Base-by-base conservation (phyloP, 2,113 vertebrate species). In the Melanocharis versteri region DNA sequence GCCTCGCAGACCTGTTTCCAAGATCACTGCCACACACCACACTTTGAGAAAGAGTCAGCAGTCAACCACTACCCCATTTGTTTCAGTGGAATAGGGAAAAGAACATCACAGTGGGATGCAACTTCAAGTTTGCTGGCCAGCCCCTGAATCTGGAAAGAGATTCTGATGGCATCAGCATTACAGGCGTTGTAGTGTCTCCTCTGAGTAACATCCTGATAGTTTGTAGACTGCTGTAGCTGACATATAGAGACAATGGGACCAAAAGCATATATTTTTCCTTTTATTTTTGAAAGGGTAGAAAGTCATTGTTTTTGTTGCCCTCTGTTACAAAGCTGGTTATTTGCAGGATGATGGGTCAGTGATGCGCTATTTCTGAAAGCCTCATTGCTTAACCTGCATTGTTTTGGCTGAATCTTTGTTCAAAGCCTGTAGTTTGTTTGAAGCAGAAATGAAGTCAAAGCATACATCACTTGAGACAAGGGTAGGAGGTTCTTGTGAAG, bases 41-140 rank as follows among this genome's bases (percentile, higher is more conserved):
- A 65, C 82, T 97, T 97, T 61, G 87, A 93, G 77, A 90, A 75
- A 22, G 60, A 85, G 68, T 87, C 92, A 91, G 73, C 96, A 78
- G 45, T 79, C 56, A 97, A 89, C 75, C 57, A 50, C 54, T 42
- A 48, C 47, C 15, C 60, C 47, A 58, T 95, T 96, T 92, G 60
- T 94, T 97, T 94, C 95, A 92, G 70, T 77, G 82, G 91, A 93
- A 97, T 37, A 92, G 54, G 45, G 90, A 94, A 95, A 89, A 73
- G 69, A 57, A 81, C n/a, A 82, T 80, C 42, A 21, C 91, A 91
- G 96, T 83, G 54, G 61, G 93, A 86, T 88, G 94, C 96, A 90
- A 95, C 77, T 83, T 97, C 66, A 95, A 42, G 87, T 91, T 97
- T 93, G 31, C 96, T 94, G 75, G 45, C 48, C 90, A 94, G 56